Conservation (phyloP, 2,797 vertebrate species). For the Dallia pectoralis region DNA sequence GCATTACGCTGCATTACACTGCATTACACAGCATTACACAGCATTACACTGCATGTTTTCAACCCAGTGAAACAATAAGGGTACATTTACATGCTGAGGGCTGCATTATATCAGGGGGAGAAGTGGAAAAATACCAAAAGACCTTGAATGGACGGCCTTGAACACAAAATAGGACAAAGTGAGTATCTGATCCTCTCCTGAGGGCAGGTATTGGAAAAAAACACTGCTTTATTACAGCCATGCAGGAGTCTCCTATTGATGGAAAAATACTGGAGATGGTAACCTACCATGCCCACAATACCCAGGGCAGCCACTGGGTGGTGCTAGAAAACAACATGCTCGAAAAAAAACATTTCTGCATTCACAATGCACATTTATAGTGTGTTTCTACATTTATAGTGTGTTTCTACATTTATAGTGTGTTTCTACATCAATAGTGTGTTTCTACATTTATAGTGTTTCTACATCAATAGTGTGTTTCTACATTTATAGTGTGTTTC, state of each 20-base stretch:
- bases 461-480: too few relatives aligned
- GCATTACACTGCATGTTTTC: conserved; percentile 1
- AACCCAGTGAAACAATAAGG: neutral
- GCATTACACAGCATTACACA: conserved; percentile 8
- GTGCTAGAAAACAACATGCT: conserved; percentile 47
- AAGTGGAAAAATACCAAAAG: conserved; percentile 37
- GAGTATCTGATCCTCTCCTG: conserved; percentile 21
- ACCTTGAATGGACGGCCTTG: conserved; percentile 29
- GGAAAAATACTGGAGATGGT: neutral
- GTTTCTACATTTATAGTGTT: too few relatives aligned
- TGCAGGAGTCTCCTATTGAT: conserved; percentile 1
- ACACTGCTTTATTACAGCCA: conserved; percentile 23
- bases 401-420: neutral
- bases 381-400: neutral
- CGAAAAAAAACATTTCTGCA: too few relatives aligned
- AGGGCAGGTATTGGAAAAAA: conserved; percentile 23
- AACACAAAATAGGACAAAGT: conserved; percentile 17
- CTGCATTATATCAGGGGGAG: neutral
- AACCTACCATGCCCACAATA: conserved; percentile 9
- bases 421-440: too few relatives aligned
- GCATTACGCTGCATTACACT: too few relatives aligned
- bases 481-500: too few relatives aligned
- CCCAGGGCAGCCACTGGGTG: conserved; percentile 32
- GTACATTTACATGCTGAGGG: neutral
- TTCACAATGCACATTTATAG: too few relatives aligned